Evolutionary conservation across 2,888 invertebrate species (phyloP).

Genomic region (Heteromurus nitidus): DNA sequence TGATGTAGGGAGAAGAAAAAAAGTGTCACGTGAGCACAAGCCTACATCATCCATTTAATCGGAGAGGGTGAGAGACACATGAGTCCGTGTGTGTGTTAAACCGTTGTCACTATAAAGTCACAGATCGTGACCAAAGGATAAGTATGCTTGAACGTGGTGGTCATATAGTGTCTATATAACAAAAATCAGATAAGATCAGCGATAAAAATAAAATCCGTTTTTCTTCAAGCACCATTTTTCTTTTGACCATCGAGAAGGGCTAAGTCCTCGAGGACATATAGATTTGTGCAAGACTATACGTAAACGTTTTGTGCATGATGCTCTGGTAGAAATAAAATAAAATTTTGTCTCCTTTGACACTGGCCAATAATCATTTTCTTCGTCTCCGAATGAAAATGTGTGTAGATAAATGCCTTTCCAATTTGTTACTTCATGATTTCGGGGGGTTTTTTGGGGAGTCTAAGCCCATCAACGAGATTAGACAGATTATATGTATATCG

Average conservation of each 20-base stretch:
- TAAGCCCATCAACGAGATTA: too few species aligned
- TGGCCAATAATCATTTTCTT: conserved; percentile 30
- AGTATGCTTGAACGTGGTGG: too few species aligned
- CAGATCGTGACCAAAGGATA: conserved; percentile 59
- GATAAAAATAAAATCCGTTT: conserved; percentile 51
- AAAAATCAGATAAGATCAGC: conserved; percentile 62
- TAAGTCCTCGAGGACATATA: too few species aligned
- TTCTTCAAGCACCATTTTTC: not conserved
- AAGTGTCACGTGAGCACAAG: not conserved
- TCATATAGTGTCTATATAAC: too few species aligned
- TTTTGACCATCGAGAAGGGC: too few species aligned
- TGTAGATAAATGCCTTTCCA: conserved; percentile 47
- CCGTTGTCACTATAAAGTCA: too few species aligned
- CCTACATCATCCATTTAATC: conserved; percentile 24
- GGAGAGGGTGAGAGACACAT: conserved; percentile 10
- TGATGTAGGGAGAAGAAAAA: not conserved
- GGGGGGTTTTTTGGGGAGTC: too few species aligned
- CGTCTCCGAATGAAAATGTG: conserved; percentile 7
- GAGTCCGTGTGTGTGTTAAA: too few species aligned
- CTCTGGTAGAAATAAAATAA: too few species aligned
- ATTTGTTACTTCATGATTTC: conserved; percentile 51
- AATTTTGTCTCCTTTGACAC: too few species aligned
- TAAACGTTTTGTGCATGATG: not conserved
- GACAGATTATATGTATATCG: too few species aligned
- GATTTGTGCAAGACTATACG: too few species aligned